Base-by-base conservation (phyloP, 92 coral and sea anemone species). In the Pocillopora grandis region DNA sequence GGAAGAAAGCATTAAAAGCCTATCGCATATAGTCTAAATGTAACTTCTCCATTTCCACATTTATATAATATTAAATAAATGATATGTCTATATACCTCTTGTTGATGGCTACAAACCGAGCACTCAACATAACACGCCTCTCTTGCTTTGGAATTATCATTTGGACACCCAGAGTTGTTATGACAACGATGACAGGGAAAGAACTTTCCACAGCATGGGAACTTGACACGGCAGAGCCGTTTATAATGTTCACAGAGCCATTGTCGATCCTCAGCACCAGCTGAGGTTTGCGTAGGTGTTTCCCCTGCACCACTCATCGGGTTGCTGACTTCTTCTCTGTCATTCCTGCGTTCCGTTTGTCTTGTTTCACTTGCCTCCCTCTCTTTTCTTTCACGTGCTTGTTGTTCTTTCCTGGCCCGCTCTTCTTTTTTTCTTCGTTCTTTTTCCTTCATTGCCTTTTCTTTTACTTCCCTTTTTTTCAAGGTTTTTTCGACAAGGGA, bases 141-240 rank as follows among this genome's bases (percentile, higher is more conserved):
- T 11, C 76, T 73, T 1, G 98, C 93, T 56, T 90, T 94, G 57
- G 72, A 68, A 16, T 87, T 84, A 2, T 80, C 85, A 23, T 79
- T 65, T 6, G 78, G 67, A 62, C 98, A 94, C 20, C 80, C 69
- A 13, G 91, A 85, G 82, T 80, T 85, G 85, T 94, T 94, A 67
- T 94, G 98, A 67, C 98, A 94, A 55, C 95, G 92, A 80, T 94
- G 95, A 80, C 98, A 94, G 5, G 90, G 89, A 71, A 80, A 88
- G 80, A 78, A 91, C 62, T n/a, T 18, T 12, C 81, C 71, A 77
- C 98, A 94, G 60, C 98, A 94, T 9, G 91, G 87, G 64, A 94
- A 94, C 58, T 77, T 79, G 10, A 91, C 86, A n/a, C 80, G 76
- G 59, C 98, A 94, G 10, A 70, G 90, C 73, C 98, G 75, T 77